Base-by-base conservation (phyloP, 1,140 invertebrate species). In the Eciton burchellii region DNA sequence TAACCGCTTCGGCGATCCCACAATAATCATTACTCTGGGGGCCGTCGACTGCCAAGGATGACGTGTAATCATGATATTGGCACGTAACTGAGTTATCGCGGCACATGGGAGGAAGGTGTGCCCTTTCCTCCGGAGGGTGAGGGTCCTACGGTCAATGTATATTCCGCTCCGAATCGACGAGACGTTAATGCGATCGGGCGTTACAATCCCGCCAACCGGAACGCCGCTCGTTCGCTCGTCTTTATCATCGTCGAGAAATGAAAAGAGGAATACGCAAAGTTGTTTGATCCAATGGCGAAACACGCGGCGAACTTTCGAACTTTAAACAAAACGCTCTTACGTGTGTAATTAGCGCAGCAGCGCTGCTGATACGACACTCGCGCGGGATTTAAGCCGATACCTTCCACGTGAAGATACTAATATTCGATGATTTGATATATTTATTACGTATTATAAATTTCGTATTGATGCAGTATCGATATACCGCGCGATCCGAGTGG, bases 41-140 rank as follows among this genome's bases (percentile, higher is more conserved):
- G 82, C 76, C 71, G 86, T 89, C 82, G 85, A 84, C 84, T 85
- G 87, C 65, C 87, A 83, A 77, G 81, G 74, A 86, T 88, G 87
- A 88, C 87, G 49, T 77, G 87, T 84, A 88, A 89, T 89, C 87
- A 79, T 89, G 88, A 88, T 89, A 89, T 89, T 88, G 88, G 84
- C 83, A 89, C 73, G 56, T 89, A 89, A 89, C 87, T 82, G 72
- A 86, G 72, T 88, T 88, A 88, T 88, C 87, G 71, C 65, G 26
- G 11, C 1, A 43, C 43, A 71, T 35, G 76, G 76, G 60, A 57
- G 59, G 60, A 57, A 54, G 72, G 52, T 35, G 43, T 19, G 60
- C 77, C 87, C 77, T 84, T 85, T 85, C 87, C 79, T 81, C 49
- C 47, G 19, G 81, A 35, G 63, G 83, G 63, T 60, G n/a, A n/a